phyloP scores from a whole-genome alignment of 2,888 invertebrate species.

The Campoplex nolae region DNA sequence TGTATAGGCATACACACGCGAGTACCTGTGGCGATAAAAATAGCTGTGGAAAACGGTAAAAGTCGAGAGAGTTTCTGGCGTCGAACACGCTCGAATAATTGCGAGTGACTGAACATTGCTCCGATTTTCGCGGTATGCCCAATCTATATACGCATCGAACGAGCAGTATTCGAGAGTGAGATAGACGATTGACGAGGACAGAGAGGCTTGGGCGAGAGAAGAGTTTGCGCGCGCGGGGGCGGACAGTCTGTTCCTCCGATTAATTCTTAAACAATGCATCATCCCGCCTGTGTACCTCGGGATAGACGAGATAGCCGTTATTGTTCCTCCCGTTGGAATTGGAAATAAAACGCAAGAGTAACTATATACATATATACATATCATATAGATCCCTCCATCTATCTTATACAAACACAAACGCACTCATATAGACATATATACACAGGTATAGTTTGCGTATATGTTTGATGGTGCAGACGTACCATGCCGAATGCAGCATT shows the following conservation, averaged over 20 bases:
- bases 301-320: slow-evolving; percentile 72
- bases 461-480: slow-evolving; percentile 55
- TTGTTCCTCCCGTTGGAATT: slow-evolving; percentile 76
- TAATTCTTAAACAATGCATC: slow-evolving; percentile 81
- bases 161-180: slow-evolving; percentile 40
- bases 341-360: slow-evolving; percentile 79
- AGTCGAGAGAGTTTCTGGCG: slow-evolving; percentile 38
- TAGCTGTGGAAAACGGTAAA: slow-evolving; percentile 65
- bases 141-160: slow-evolving; percentile 26
- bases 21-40: slow-evolving; percentile 45
- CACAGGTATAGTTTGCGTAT: slow-evolving; percentile 5
- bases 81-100: slow-evolving; percentile 68
- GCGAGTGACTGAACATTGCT: slow-evolving; percentile 44
- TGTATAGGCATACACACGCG: neutral
- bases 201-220: slow-evolving; percentile 52
- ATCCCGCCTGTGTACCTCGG: slow-evolving; percentile 72
- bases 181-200: slow-evolving; percentile 51
- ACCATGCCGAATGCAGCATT: slow-evolving; percentile 54
- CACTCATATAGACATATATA: neutral
- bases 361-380: slow-evolving; percentile 22
- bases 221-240: slow-evolving; percentile 50
- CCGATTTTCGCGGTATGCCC: slow-evolving; percentile 16
- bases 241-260: slow-evolving; percentile 73
- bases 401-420: slow-evolving; percentile 27
- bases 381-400: slow-evolving; percentile 39